phyloP scores from a whole-genome alignment of 2,113 vertebrate genomes.

The Tinamus guttatus region DNA sequence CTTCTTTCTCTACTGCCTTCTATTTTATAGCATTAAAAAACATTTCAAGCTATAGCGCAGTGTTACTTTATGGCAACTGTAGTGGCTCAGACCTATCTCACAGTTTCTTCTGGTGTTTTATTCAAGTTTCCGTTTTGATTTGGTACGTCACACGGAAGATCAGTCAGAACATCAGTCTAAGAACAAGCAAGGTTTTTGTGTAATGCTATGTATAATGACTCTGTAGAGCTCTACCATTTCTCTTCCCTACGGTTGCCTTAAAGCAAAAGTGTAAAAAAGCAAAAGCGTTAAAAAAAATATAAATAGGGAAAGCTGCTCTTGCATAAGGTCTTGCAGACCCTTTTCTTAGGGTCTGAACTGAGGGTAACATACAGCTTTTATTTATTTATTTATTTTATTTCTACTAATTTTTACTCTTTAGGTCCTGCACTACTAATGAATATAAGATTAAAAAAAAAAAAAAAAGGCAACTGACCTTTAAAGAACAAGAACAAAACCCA shows the following conservation, averaged over 20 bases:
- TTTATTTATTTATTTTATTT: not conserved
- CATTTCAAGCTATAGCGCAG: not conserved
- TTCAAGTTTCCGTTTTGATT: not conserved
- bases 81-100: not conserved
- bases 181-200: not conserved
- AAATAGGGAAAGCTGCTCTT: not conserved
- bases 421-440: not conserved
- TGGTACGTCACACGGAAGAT: rapidly evolving
- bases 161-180: not conserved
- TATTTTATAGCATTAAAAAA: not conserved
- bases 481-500: not conserved
- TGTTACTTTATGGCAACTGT: not conserved
- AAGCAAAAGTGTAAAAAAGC: too few relatives aligned
- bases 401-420: not conserved
- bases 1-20: not conserved
- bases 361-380: not conserved
- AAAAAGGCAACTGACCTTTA: not conserved
- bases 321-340: too few relatives aligned
- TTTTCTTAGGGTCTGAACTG: not conserved
- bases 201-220: not conserved
- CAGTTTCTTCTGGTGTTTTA: not conserved
- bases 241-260: not conserved
- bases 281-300: not conserved
- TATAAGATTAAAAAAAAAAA: not conserved
- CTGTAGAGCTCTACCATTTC: not conserved